phyloP scores from a whole-genome alignment of 2,113 vertebrate genomes.

The Passer montanus region DNA sequence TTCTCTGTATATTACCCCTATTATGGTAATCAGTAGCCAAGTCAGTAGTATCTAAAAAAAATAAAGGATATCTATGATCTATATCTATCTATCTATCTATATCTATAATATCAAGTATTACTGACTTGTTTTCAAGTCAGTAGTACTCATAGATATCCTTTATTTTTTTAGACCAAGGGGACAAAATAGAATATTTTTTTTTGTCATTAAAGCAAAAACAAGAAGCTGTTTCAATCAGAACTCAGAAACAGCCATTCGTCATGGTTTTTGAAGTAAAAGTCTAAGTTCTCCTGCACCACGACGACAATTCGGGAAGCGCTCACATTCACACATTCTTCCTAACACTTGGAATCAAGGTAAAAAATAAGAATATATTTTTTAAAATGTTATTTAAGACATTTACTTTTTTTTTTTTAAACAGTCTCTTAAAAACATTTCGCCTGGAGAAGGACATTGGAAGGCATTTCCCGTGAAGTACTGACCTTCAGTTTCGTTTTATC shows the following conservation, averaged over 20 bases:
- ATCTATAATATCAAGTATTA: too few species aligned
- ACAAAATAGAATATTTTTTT: not conserved
- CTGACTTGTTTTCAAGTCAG: too few species aligned
- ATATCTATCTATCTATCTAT: too few species aligned
- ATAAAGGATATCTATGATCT: too few species aligned
- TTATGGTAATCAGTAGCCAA: not conserved
- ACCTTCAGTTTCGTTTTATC: not conserved
- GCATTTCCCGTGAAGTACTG: not conserved
- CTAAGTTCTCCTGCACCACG: rapidly evolving
- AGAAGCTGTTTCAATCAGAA: not conserved
- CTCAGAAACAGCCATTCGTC: not conserved
- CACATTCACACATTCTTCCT: rapidly evolving
- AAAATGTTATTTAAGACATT: not conserved
- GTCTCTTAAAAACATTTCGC: rapidly evolving
- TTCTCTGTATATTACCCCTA: not conserved
- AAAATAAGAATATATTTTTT: not conserved
- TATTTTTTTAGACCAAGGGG: not conserved
- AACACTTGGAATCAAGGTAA: not conserved
- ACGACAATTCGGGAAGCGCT: rapidly evolving
- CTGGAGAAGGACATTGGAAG: not conserved
- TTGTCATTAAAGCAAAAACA: not conserved
- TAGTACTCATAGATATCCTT: not conserved
- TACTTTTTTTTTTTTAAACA: too few species aligned
- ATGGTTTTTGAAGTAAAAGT: not conserved
- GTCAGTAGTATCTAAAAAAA: too few species aligned